Conservation (phyloP, 2,113 vertebrate genomes). For the Zosterops lateralis region DNA sequence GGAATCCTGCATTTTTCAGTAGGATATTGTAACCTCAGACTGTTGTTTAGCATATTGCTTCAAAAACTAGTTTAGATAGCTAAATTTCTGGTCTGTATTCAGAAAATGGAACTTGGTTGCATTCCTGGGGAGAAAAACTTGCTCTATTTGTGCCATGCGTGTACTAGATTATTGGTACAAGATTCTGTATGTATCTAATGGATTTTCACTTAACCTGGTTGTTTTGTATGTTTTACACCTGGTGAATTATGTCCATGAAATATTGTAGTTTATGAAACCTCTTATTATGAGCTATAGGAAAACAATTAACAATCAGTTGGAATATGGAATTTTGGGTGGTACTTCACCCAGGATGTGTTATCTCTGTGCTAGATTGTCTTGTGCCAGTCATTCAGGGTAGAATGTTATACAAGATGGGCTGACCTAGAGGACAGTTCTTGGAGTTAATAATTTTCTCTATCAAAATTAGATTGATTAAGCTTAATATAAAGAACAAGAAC, state of each 20-base stretch:
- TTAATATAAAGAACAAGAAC: background rate
- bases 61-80: background rate
- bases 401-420: background rate
- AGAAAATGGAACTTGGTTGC: background rate
- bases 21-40: background rate
- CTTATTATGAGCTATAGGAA: background rate
- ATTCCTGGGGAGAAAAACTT: background rate
- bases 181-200: background rate
- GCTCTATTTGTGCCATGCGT: rapidly evolving
- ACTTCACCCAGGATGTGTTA: background rate
- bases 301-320: background rate
- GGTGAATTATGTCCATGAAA: background rate
- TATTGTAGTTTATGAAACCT: background rate
- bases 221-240: background rate
- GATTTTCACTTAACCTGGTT: background rate
- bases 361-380: background rate
- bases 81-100: background rate
- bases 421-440: background rate
- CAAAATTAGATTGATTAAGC: background rate
- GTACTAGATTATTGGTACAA: background rate
- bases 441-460: background rate
- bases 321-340: background rate
- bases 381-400: background rate
- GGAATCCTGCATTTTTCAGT: constrained; percentile 35
- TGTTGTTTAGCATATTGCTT: background rate